Evolutionary conservation across 1,140 invertebrate species (phyloP).

Genomic region (Latrodectus geometricus): DNA sequence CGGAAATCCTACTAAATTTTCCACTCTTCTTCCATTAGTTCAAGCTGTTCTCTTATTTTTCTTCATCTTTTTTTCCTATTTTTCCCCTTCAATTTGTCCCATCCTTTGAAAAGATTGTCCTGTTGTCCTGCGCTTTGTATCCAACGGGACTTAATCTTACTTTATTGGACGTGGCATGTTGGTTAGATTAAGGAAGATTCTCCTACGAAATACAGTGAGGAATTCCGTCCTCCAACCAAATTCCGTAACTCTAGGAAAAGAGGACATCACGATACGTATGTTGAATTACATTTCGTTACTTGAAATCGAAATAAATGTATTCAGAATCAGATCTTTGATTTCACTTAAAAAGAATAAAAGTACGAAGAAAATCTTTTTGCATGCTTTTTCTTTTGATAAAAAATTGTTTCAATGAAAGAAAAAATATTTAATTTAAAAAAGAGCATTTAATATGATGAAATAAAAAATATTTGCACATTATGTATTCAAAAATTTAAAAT

Average conservation of each 20-base stretch:
- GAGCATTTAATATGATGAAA: too few species aligned
- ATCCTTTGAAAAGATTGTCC: slow-evolving; percentile 17
- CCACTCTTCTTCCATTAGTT: slow-evolving; percentile 20
- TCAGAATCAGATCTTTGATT: too few species aligned
- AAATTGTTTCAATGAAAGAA: too few species aligned
- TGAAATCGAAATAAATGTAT: too few species aligned
- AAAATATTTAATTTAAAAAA: too few species aligned
- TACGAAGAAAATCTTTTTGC: too few species aligned
- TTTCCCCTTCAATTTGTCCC: slow-evolving; percentile 16
- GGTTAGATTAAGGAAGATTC: background rate
- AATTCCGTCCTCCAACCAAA: background rate
- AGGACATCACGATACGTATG: too few species aligned
- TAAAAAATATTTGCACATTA: too few species aligned
- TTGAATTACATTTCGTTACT: too few species aligned
- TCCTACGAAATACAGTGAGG: background rate
- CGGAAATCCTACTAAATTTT: slow-evolving; percentile 6
- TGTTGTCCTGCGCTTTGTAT: slow-evolving; percentile 4
- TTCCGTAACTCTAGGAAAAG: background rate
- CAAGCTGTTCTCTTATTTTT: slow-evolving; percentile 30
- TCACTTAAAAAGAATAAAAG: too few species aligned
- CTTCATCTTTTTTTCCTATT: background rate
- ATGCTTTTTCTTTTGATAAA: too few species aligned
- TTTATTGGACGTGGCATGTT: background rate
- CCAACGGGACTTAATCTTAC: background rate
- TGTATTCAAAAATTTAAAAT: too few species aligned